A percentile compares a stretch with the other conserved stretches of the same genome.
These are phyloP conservation scores for Cebus imitator DNA, from an alignment of 2,113 vertebrate species.

Conservation along the genomic window DNA sequence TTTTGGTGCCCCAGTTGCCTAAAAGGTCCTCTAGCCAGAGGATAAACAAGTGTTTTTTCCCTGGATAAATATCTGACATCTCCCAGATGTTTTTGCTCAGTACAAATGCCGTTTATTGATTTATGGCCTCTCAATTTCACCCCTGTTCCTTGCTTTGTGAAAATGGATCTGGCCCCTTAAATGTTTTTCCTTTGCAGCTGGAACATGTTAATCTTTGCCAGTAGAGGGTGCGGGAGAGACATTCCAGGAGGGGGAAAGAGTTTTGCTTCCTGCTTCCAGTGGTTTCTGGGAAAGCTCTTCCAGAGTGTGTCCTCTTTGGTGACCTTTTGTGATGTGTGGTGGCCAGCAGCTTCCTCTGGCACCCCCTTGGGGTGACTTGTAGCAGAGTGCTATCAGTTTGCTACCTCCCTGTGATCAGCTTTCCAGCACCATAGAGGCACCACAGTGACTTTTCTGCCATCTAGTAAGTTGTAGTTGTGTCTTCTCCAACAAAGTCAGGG, in stretches of 20 bases:
- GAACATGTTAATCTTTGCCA: too few relatives aligned
- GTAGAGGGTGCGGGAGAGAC: neutral
- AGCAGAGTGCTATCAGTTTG: neutral
- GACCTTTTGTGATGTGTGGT: neutral
- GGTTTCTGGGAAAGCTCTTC: neutral
- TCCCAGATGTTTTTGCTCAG: neutral
- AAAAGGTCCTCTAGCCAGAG: neutral
- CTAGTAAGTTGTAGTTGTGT: neutral
- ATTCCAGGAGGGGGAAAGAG: neutral
- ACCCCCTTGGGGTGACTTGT: neutral
- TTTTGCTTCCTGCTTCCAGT: neutral
- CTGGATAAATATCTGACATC: neutral
- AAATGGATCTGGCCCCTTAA: neutral
- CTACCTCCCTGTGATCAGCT: neutral
- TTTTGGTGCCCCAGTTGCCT: neutral
- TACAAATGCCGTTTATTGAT: neutral
- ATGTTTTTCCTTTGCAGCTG: too few relatives aligned
- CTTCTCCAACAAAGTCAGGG: neutral
- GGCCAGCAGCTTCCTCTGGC: neutral
- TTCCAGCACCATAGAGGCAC: neutral
- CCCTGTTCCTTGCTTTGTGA: neutral
- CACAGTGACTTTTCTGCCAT: neutral
- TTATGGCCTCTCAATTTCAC: neutral
- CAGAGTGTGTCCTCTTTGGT: neutral
- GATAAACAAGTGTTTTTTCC: neutral